phyloP scores from a whole-genome alignment of 2,888 invertebrate species.

The Andrena praecox region DNA sequence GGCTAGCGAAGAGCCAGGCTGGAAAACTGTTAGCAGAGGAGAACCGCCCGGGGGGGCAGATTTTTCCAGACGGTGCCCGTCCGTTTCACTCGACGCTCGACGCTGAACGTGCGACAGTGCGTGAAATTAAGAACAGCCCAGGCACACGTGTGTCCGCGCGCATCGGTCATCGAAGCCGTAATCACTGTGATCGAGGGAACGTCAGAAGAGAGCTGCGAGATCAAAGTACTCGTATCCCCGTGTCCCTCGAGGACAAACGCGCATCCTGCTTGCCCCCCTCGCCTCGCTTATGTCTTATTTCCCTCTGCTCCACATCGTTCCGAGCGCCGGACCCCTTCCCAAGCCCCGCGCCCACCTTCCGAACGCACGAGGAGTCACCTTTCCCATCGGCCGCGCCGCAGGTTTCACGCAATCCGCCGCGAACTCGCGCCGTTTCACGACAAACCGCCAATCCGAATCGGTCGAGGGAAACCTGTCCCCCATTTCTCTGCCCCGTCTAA shows the following conservation, averaged over 20 bases:
- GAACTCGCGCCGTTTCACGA: background rate
- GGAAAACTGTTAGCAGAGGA: slow-evolving; percentile 20
- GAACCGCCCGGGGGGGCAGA: background rate
- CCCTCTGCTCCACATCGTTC: slow-evolving; percentile 4
- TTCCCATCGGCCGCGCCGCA: background rate
- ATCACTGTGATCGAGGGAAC: slow-evolving; percentile 78
- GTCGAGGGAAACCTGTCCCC: slow-evolving; percentile 26
- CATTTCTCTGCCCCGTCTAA: slow-evolving; percentile 23
- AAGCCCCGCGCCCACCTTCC: background rate
- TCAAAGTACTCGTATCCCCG: slow-evolving; percentile 40
- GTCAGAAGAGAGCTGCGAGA: slow-evolving; percentile 68
- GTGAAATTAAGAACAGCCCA: slow-evolving; percentile 57
- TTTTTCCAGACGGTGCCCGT: slow-evolving; percentile 31
- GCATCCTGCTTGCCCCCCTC: slow-evolving; percentile 47
- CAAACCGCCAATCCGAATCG: slow-evolving; percentile 24
- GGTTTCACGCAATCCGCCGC: background rate
- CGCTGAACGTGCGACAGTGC: slow-evolving; percentile 59
- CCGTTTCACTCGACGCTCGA: slow-evolving; percentile 43
- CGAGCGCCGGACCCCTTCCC: slow-evolving; percentile 9
- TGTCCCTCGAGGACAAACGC: slow-evolving; percentile 49
- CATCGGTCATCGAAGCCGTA: slow-evolving; percentile 72
- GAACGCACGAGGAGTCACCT: background rate
- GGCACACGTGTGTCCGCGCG: slow-evolving; percentile 44
- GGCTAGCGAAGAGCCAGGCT: background rate
- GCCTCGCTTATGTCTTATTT: slow-evolving; percentile 51